Evolutionary conservation across 2,113 vertebrate species (phyloP).

Genomic region (Sus scrofa): DNA sequence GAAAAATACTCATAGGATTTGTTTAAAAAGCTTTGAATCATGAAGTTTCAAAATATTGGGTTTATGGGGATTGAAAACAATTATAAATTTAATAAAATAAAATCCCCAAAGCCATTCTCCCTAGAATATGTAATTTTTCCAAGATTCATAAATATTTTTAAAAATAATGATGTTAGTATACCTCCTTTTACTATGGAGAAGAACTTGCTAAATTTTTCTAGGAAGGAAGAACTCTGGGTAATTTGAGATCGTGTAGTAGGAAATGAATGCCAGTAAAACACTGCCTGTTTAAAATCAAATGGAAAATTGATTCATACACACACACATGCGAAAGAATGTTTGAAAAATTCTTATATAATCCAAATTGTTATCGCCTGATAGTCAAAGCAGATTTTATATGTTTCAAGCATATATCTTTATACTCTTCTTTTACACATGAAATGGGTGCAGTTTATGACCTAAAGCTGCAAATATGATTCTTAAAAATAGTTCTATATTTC

Average conservation of each 20-base stretch:
- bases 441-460: background rate
- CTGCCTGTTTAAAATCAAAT: background rate
- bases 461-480: background rate
- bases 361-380: background rate
- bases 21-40: background rate
- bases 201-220: background rate
- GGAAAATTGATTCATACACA: background rate
- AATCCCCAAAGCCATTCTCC: background rate
- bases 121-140: background rate
- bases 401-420: background rate
- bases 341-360: background rate
- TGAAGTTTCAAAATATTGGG: constrained; percentile 9
- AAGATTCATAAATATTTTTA: background rate
- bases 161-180: background rate
- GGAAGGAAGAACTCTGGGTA: background rate
- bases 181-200: background rate
- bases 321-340: background rate
- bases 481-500: background rate
- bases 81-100: background rate
- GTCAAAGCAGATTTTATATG: background rate
- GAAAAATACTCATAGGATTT: background rate
- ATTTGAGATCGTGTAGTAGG: background rate
- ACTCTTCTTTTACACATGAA: background rate
- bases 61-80: background rate
- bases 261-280: background rate